Percentiles rank a stretch among this genome's conserved stretches.
Evolutionary conservation across 2,888 invertebrate genomes (phyloP).

Genomic region (Drosophila merina): DNA sequence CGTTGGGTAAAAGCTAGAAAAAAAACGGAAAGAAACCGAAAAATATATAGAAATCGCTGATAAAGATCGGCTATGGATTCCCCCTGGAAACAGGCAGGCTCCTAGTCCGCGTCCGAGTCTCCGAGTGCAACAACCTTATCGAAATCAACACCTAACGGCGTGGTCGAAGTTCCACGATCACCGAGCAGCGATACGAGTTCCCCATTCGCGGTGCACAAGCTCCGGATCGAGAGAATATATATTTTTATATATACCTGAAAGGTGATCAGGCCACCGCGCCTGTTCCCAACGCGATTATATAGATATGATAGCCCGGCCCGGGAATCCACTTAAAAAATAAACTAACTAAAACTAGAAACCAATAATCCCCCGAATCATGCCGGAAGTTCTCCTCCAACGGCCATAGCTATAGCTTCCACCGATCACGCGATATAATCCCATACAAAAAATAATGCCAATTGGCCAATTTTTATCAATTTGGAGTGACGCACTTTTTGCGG

Average conservation of each 20-base stretch:
- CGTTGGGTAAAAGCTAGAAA: slow-evolving; percentile 60
- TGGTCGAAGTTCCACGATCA: slow-evolving; percentile 3
- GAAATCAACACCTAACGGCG: slow-evolving; percentile 16
- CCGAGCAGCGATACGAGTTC: background rate
- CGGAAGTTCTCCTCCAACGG: slow-evolving; percentile 6
- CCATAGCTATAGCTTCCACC: background rate
- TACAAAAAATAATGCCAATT: background rate
- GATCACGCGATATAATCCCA: slow-evolving; percentile 29
- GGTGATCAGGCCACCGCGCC: slow-evolving; percentile 3
- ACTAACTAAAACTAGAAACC: background rate
- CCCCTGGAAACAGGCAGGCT: slow-evolving; percentile 9
- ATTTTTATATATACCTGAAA: background rate
- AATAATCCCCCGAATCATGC: slow-evolving; percentile 1
- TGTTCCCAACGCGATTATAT: background rate
- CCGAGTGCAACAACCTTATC: slow-evolving; percentile 29
- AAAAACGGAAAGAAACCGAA: background rate
- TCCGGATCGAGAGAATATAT: background rate
- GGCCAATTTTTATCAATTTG: slow-evolving; percentile 34
- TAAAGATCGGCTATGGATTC: slow-evolving; percentile 17
- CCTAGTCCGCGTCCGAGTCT: slow-evolving; percentile 8
- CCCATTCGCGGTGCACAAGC: background rate
- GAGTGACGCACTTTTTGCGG: slow-evolving; percentile 22
- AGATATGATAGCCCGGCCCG: slow-evolving; percentile 2
- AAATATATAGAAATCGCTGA: background rate
- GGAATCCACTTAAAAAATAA: background rate